Evolutionary conservation across 2,113 vertebrate species (phyloP).

Genomic region (Mus musculus): DNA sequence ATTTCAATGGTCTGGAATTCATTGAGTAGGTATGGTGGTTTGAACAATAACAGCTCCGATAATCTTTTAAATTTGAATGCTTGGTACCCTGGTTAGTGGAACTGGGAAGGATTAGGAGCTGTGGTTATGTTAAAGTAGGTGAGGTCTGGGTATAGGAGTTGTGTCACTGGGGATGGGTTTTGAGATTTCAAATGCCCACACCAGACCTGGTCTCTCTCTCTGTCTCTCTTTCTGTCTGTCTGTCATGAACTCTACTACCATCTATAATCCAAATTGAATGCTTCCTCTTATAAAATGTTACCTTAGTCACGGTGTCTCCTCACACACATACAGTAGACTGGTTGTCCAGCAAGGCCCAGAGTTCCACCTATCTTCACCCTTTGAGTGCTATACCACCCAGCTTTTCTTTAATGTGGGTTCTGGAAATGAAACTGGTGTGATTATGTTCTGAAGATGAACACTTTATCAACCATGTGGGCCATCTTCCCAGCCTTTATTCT

Average conservation of each 20-base stretch:
- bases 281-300: background rate
- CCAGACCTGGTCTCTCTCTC: background rate
- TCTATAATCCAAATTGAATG: background rate
- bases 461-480: background rate
- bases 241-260: background rate
- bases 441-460: background rate
- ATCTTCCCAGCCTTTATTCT: background rate
- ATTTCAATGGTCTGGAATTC: background rate
- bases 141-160: background rate
- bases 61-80: background rate
- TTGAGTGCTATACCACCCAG: too few relatives aligned
- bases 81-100: background rate
- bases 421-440: background rate
- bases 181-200: background rate
- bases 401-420: background rate
- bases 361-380: background rate
- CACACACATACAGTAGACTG: background rate
- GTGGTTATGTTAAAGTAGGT: background rate
- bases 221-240: background rate
- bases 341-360: background rate
- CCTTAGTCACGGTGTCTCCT: background rate
- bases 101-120: background rate
- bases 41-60: background rate
- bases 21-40: background rate
- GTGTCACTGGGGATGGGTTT: background rate